Evolutionary conservation across 2,888 invertebrate genomes (phyloP), one percentile per base, ranked within the genome.

Genomic region (Meteorus colon): DNA sequence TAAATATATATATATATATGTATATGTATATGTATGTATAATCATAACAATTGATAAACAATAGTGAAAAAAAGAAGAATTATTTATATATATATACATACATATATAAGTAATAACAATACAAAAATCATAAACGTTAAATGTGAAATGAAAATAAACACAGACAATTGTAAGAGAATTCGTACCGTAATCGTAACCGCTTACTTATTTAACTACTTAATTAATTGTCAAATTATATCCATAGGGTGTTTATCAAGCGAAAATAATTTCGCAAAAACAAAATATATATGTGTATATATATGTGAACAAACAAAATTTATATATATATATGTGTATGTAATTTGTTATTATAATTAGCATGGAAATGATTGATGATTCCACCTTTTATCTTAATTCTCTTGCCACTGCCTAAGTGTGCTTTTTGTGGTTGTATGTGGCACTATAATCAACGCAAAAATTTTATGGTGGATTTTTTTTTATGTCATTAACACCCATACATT

Each of bases 191-290:
- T 77, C 78, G 80, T 80, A 80, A 80, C 76, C 74, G 77, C 77
- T 81, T 83, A 83, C 79, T 83, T 83, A 86, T 83, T 82, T 81
- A 84, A 78, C 80, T 84, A 85, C 83, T 83, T 84, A 85, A 86
- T 84, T 84, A 84, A 80, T 84, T 81, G 81, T 79, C 63, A 63
- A 69, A 41, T 14, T 79, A 78, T 80, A 78, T 77, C 79, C 79
- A 78, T 83, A 81, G 80, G 79, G 79, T 72, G 80, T 69, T 70
- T 73, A 71, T 73, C 60, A 48, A 34, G 66, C 66, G 66, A 55
- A 73, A 67, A 31, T 69, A 51, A 31, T 34, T 45, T 69, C 29
- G 31, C 24, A 67, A 31, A 34, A 34, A n/a, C 3, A 41, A 48
- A 67, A 67, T 41, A 48, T 68, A 68, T 27, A 41, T 68, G 16